phyloP scores from a whole-genome alignment of 2,797 vertebrate genomes.

The Pantherophis vulpinus region DNA sequence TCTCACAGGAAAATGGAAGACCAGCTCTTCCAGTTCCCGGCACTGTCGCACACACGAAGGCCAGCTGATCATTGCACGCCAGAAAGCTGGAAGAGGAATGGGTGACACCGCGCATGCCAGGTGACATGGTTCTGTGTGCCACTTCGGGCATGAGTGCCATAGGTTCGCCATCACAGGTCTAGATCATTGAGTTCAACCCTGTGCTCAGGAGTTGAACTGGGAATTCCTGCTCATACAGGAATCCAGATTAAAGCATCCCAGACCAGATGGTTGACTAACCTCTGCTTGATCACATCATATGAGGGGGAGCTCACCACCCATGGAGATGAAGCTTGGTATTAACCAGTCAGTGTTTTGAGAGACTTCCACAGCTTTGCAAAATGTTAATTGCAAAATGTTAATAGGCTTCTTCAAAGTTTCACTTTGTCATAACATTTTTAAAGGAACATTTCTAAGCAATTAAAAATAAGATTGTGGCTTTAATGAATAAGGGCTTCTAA shows the following conservation, averaged over 20 bases:
- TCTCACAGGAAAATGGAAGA: no score
- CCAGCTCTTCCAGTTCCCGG: no score
- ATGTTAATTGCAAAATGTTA: not conserved
- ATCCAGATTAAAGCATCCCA: not conserved
- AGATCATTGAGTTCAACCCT: not conserved
- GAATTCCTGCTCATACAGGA: not conserved
- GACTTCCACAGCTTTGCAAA: not conserved
- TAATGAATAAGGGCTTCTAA: slow-evolving; percentile 38
- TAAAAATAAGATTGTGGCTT: not conserved
- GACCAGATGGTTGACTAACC: not conserved
- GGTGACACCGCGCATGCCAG: no score
- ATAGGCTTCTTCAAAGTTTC: not conserved
- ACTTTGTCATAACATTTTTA: not conserved
- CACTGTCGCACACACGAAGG: no score
- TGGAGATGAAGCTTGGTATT: not conserved
- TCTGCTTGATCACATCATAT: not conserved
- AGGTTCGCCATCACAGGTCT: not conserved
- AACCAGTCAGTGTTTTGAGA: not conserved
- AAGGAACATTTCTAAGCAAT: slow-evolving; percentile 21
- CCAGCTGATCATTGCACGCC: no score
- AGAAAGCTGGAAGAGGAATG: no score
- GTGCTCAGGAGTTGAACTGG: not conserved
- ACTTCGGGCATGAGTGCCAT: no score
- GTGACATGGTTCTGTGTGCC: no score
- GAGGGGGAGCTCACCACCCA: not conserved